phyloP scores from a whole-genome alignment of 1,140 invertebrate species.

The Megalonaias nervosa region DNA sequence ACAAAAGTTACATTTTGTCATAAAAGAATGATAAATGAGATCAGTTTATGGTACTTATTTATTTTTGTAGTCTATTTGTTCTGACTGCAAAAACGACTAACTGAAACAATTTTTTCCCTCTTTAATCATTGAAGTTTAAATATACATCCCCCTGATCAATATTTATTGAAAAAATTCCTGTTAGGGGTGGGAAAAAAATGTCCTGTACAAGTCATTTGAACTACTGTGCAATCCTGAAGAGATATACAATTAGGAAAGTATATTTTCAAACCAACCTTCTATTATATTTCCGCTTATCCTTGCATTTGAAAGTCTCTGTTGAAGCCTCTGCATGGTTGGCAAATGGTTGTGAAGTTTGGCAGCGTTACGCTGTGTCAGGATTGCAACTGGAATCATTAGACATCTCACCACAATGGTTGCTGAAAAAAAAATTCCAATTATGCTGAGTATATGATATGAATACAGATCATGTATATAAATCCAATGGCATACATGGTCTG shows the following conservation, averaged over 20 bases:
- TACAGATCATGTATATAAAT: no score
- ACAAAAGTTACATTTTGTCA: no score
- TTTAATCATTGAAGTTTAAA: background rate
- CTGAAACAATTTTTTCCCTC: no score
- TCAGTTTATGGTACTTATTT: no score
- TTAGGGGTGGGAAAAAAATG: background rate
- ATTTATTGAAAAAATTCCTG: background rate
- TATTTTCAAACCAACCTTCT: conserved; percentile 7
- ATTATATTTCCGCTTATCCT: conserved; percentile 4
- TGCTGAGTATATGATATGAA: no score
- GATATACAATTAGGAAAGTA: no score
- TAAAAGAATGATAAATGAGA: no score
- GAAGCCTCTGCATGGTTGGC: conserved; percentile 20
- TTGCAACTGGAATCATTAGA: conserved; percentile 11
- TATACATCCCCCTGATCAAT: background rate
- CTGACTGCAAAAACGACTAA: no score
- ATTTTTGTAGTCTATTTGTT: no score
- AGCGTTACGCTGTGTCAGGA: background rate
- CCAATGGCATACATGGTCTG: no score
- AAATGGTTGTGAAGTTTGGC: conserved; percentile 13
- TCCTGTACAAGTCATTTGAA: background rate
- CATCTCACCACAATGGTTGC: conserved; percentile 2
- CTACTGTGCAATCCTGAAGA: no score
- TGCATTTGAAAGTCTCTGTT: conserved; percentile 3
- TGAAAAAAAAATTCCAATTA: conserved; percentile 1